phyloP scores from a whole-genome alignment of 2,888 invertebrate species.

The Lithophane socia region DNA sequence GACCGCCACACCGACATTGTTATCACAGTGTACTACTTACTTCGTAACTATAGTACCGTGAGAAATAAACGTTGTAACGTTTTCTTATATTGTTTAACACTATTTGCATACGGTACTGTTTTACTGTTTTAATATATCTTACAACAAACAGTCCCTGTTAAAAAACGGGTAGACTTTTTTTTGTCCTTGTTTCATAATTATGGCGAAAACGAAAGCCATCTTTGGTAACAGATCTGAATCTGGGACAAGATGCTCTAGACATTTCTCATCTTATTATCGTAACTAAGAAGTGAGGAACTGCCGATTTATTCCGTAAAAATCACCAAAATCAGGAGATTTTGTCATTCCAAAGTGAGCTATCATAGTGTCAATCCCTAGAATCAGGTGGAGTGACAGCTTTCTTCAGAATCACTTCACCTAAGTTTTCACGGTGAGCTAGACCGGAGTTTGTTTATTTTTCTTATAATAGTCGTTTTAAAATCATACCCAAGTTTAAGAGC shows the following conservation, averaged over 20 bases:
- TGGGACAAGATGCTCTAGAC: neutral
- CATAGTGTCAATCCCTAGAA: neutral
- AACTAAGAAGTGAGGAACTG: too few species aligned
- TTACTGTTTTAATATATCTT: neutral
- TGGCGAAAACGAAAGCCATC: neutral
- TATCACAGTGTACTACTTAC: slow-evolving; percentile 56
- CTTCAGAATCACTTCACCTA: neutral
- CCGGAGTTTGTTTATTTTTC: neutral
- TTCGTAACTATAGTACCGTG: slow-evolving; percentile 57
- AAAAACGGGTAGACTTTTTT: neutral
- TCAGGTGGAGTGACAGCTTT: neutral
- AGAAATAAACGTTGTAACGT: slow-evolving; percentile 56
- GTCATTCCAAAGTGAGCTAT: neutral
- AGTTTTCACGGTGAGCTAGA: neutral
- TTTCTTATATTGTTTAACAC: slow-evolving; percentile 56
- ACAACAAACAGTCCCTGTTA: too few species aligned
- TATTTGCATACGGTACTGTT: slow-evolving; percentile 40
- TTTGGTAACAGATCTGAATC: neutral
- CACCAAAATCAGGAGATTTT: neutral
- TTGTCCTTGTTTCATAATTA: too few species aligned
- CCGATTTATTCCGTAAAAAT: neutral
- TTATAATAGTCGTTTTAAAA: slow-evolving; percentile 4
- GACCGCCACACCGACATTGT: slow-evolving; percentile 52
- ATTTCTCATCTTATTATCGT: neutral
- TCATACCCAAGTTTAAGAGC: neutral